Base-by-base conservation (phyloP, 2,797 vertebrate species). In the Melanotaenia boesemani region DNA sequence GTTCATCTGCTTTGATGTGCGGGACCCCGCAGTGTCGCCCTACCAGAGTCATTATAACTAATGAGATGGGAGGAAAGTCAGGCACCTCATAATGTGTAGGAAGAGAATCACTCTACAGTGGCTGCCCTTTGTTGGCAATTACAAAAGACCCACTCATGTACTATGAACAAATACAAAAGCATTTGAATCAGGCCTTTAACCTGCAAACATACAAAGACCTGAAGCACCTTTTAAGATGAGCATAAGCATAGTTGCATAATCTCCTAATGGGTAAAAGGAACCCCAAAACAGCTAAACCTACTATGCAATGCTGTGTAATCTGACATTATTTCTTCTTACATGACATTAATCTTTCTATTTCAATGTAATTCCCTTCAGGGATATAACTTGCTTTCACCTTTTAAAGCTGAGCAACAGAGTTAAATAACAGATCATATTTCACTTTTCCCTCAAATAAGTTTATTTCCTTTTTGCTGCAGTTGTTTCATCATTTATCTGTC, bases 361-460 rank as follows among this genome's bases (percentile, higher is more conserved):
- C 32, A 74, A 66, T 67, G 61, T 63, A 62, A 36, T 0, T 5
- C 5, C 26, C 30, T 72, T 73, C 44, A 34, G 10, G 48, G 54
- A 67, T 30, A 0, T 54, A 68, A n/a, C 55, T 56, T 9, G 22
- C 59, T 70, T 2, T 76, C 60, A 65, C 44, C 54, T 72, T 74
- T 41, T 74, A 37, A 62, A 80, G 54, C 63, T 72, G 32, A 82
- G 61, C 50, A 11, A 15, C 52, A 46, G 39, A 70, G 37, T 30
- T 85, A 62, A 86, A 85, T 81, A 77, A 78, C 65, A 69, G 50
- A 82, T 82, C 11, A 58, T 76, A 64, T 65, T 75, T 63, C 30
- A 18, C 63, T 74, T 79, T 69, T 16, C 22, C 69, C 44, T 79
- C 63, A 69, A 72, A 77, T 41, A 77, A 63, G 41, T 64, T 61